Evolutionary conservation across 2,888 invertebrate species (phyloP), one percentile per base, ranked within the genome.

Genomic region (Eremobia ochroleuca): DNA sequence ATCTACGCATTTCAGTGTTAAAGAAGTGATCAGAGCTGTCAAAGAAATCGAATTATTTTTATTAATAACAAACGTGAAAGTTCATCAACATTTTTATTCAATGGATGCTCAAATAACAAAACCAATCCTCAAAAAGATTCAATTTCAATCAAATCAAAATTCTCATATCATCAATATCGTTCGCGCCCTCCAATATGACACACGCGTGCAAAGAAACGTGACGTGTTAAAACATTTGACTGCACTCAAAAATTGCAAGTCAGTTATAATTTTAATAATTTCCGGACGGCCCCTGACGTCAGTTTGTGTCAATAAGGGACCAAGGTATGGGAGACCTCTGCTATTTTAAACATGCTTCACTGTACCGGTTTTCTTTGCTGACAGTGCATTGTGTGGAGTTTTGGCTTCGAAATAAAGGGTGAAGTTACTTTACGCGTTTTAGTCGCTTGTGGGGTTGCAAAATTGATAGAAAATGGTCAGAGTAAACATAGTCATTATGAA

Each of bases 231-330:
- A 82, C 81, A 77, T 85, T 82, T 81, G 77, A 70, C 68, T 73
- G 76, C 67, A 72, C 74, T 79, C 76, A 79, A 87, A 82, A 87
- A 85, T 84, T 81, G 87, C 87, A 89, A 90, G 90, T 87, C 87
- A 88, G 84, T 89, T 86, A 87, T 88, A 87, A 91, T 90, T 91
- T 88, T 90, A 90, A 90, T 91, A 90, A 90, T 91, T 88, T 88
- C 88, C 88, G 80, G 86, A 82, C 85, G 73, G 28, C 61, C 78
- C 72, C 77, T 49, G 81, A 75, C 80, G 79, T 73, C 83, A 76
- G 64, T 74, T 68, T 69, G 68, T 83, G 69, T 75, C 73, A 78
- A 78, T 76, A 62, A 72, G 77, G 79, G 84, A 89, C 89, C 79
- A 82, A 52, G 73, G 72, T 67, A 72, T 8, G 18, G 18, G 4